Percentiles rank a stretch among this genome's conserved stretches.
Conservation (phyloP, 2,113 vertebrate genomes). For the Mastomys natalensis region DNA sequence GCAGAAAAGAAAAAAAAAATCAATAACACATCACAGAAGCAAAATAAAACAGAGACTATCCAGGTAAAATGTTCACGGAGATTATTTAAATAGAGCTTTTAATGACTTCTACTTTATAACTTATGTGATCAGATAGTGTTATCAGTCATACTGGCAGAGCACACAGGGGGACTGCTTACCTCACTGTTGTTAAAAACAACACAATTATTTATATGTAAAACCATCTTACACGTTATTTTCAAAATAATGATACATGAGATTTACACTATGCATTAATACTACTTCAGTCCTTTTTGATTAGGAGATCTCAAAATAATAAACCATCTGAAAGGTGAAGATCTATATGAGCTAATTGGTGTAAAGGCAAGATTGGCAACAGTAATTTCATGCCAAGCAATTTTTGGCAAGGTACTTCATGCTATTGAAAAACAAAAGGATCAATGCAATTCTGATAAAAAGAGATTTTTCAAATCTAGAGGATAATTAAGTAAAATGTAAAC, state of each 20-base stretch:
- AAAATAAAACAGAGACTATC: constrained; percentile 59
- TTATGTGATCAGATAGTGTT: constrained; percentile 5
- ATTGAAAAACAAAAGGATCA: background rate
- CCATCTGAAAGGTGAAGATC: background rate
- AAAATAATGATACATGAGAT: background rate
- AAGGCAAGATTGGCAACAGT: background rate
- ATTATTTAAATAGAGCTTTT: constrained; percentile 33
- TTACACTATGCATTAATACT: background rate
- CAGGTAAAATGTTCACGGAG: constrained; percentile 36
- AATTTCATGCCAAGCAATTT: background rate
- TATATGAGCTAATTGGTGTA: background rate
- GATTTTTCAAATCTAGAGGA: background rate
- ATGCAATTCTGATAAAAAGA: background rate
- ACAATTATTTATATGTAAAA: background rate
- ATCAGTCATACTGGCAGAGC: background rate
- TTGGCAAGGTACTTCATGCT: background rate
- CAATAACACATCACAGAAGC: constrained; percentile 2
- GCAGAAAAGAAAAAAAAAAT: constrained; percentile 12
- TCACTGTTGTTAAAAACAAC: background rate
- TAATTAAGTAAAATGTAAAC: constrained; percentile 20
- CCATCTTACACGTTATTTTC: background rate
- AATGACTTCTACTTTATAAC: constrained; percentile 20
- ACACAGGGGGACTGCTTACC: background rate
- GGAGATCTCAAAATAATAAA: background rate
- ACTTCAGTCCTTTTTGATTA: background rate